Base-by-base conservation (phyloP, 1,140 invertebrate species). In the Phthorimaea operculella region DNA sequence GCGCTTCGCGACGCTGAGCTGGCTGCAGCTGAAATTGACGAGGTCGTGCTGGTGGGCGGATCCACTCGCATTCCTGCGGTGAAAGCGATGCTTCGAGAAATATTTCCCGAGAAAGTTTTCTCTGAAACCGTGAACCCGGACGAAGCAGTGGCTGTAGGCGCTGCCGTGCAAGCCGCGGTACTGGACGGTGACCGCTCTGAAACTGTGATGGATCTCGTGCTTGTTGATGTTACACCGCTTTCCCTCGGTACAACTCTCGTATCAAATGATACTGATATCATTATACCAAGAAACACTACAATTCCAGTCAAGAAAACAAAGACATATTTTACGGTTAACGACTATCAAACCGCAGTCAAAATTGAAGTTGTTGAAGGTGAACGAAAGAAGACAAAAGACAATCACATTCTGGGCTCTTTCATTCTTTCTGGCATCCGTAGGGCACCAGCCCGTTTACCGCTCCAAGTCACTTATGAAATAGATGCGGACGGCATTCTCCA, bases 341-440 rank as follows among this genome's bases (percentile, higher is more conserved):
- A 91, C 65, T 92, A 92, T 68, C 91, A 92, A 69, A 85, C 89
- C 3, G 88, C 76, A 18, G 90, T 92, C 5, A 85, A 82, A 9
- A 87, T 90, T 49, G 86, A 90, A 58, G 87, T 88, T 5, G 90
- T 83, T 60, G 89, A 91, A 74, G 90, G 90, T 33, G 90, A 91
- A 66, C 74, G 90, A 14, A 87, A 88, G n/a, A 91, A 92, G 90
- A 92, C 91, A 7, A 90, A 89, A 67, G 89, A 92, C 60, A 92
- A 92, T 79, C 91, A 93, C 64, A 66, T 90, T 5, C 79, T 94
- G 48, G 92, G 92, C 28, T 91, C 87, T 51, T 93, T 94, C 72
- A 88, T 92, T 63, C 74, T 95, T 36, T 88, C 88, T 0, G 92
- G 92, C 4, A 93, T 94, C 52, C 92, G 92, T 6, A 92, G 92